Evolutionary conservation across 2,888 invertebrate species (phyloP), one percentile per base, ranked within the genome.

Genomic region (Laspeyria flexula): DNA sequence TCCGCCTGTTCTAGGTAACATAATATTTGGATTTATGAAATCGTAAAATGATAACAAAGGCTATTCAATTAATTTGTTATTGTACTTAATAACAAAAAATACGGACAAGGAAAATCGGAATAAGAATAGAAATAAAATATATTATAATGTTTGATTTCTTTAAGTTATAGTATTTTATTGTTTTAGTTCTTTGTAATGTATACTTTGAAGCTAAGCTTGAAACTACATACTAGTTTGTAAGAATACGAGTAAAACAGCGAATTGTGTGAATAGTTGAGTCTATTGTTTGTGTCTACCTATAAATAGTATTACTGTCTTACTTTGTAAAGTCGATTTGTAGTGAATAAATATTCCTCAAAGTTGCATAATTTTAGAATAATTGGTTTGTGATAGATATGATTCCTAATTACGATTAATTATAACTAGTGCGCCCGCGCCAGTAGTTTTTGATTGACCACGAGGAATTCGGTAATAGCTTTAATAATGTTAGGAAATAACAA

Each of bases 41-140:
- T 43, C 34, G 25, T 25, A 64, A 56, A 47, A 60, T 66, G 43
- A 49, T 6, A 58, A 60, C 46, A 57, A 63, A 58, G 46, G 41
- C 46, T 30, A 50, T 61, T 50, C 46, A 49, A 44, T 60, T 67
- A 50, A 40, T 45, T 50, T 48, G 43, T 45, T 56, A 62, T 46
- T 61, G 35, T 56, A 46, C 41, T 41, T 13, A 6, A 13, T 16
- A 41, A 7, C 18, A 42, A 6, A 43, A 42, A 11, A 37, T 25
- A 55, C 27, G 16, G 39, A 41, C 37, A 35, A 35, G 18, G 15
- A 5, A 5, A 35, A 35, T 18, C 1, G 11, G 11, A n/a, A 11
- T 10, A n/a, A n/a, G 15, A 34, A 11, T n/a, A 5, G 1, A 29
- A 29, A n/a, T 7, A 11, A 11, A 11, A 11, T 1, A 31, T 31